Conservation (phyloP, 2,888 invertebrate genomes). For the Pollenia labialis region DNA sequence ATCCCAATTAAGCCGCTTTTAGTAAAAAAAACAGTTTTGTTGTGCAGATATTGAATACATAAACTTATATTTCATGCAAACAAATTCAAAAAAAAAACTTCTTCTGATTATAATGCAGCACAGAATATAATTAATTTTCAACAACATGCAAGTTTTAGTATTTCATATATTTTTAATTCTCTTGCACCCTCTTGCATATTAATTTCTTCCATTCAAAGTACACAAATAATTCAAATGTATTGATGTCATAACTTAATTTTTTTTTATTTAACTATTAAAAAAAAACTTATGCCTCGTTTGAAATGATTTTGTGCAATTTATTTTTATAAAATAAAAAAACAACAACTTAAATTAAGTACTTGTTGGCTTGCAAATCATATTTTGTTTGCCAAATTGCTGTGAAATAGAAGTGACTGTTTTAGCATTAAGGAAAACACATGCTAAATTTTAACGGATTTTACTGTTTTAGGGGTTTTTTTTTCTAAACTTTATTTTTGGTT, state of each 20-base stretch:
- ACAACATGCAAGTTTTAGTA: not conserved
- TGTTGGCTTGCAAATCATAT: conserved; percentile 55
- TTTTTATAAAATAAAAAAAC: not conserved
- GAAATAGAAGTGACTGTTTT: conserved; percentile 14
- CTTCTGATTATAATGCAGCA: too few relatives aligned
- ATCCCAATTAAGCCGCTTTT: too few relatives aligned
- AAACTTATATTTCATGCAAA: too few relatives aligned
- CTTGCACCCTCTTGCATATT: not conserved
- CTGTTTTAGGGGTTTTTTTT: not conserved
- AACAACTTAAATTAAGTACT: not conserved
- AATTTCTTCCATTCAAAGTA: not conserved
- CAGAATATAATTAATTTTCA: too few relatives aligned
- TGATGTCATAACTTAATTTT: not conserved
- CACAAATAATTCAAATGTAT: not conserved
- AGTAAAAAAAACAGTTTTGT: too few relatives aligned
- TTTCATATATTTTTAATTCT: not conserved
- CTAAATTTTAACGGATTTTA: conserved; percentile 1
- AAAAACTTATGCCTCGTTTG: conserved; percentile 31
- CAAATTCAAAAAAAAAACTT: too few relatives aligned
- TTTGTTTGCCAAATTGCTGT: conserved; percentile 54
- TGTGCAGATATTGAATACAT: too few relatives aligned
- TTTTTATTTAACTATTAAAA: not conserved
- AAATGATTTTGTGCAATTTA: conserved; percentile 32
- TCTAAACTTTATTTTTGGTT: not conserved
- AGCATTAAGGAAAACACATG: not conserved